phyloP scores from a whole-genome alignment of 2,888 invertebrate genomes.

The Drosophila fungiperda region DNA sequence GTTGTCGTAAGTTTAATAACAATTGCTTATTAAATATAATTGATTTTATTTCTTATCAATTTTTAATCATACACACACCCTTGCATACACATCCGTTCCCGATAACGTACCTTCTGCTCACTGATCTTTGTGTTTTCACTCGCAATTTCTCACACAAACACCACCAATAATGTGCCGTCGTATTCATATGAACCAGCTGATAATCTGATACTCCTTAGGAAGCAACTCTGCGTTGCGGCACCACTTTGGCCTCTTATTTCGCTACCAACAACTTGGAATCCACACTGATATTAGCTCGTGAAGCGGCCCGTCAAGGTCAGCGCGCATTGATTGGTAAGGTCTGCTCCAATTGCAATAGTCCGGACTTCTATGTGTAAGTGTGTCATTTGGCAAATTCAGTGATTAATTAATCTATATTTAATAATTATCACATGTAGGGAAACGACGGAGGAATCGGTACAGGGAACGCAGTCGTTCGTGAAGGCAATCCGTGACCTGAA shows the following conservation, averaged over 20 bases:
- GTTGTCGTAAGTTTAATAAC: conserved; percentile 89
- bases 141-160: neutral
- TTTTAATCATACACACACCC: neutral
- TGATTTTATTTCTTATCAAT: conserved; percentile 38
- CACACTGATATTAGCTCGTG: conserved; percentile 89
- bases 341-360: conserved; percentile 83
- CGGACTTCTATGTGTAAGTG: conserved; percentile 83
- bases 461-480: conserved; percentile 88
- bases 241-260: conserved; percentile 96
- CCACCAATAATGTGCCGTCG: neutral
- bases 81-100: neutral
- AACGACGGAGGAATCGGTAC: conserved; percentile 87
- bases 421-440: conserved; percentile 86
- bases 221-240: conserved; percentile 91
- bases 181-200: conserved; percentile 22
- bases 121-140: conserved; percentile 5
- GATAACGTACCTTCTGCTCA: conserved; percentile 1
- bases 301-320: conserved; percentile 89
- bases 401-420: neutral
- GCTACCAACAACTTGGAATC: conserved; percentile 91
- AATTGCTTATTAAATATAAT: conserved; percentile 1
- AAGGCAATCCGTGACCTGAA: conserved; percentile 86
- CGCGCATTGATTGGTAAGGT: conserved; percentile 95
- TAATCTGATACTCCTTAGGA: conserved; percentile 86
- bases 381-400: neutral